Evolutionary conservation across 2,888 invertebrate genomes (phyloP), one percentile per base, ranked within the genome.

Genomic region (Reticulitermes lucifugus): DNA sequence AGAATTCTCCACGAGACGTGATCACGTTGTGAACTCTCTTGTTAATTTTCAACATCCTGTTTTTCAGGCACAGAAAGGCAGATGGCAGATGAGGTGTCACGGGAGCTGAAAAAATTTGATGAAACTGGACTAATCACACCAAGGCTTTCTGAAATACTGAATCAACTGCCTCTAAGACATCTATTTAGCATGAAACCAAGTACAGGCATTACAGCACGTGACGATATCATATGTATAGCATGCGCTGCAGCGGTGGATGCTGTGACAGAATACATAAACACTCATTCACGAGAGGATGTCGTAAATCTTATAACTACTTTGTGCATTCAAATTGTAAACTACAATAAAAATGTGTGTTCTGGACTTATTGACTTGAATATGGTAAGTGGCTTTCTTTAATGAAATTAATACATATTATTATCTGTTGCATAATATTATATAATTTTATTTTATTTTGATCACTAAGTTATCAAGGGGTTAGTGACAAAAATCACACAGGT

Each of bases 301-400:
- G 12, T 55, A 6, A 55, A 60, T 14, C 79, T 43, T 84, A 55
- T 83, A 90, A 90, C 2, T 92, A 92, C 3, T 91, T 91, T 87
- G 89, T 92, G 96, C 87, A 89, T 90, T 0, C 87, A 90, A 0
- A 88, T 95, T 4, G 91, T 94, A 2, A 91, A 96, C 14, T 93
- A 94, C 88, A 91, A 91, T 2, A 89, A 91, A 12, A 90, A 90
- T 22, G 94, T 96, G 10, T 96, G 96, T 88, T 88, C 89, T 0
- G 94, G 94, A 22, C 90, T 94, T 41, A 90, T 95, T 10, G 90
- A 91, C 51, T 90, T 93, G 9, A 94, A 95, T 89, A 89, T 93
- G 90, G 95, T 95, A 91, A 90, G 92, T 89, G 83, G 55, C 25
- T 29, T 35, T 60, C 21, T 18, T 12, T 55, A 2, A 2, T 55